Base-by-base conservation (phyloP, 2,888 invertebrate genomes). In the Acanthoscelides obtectus region DNA sequence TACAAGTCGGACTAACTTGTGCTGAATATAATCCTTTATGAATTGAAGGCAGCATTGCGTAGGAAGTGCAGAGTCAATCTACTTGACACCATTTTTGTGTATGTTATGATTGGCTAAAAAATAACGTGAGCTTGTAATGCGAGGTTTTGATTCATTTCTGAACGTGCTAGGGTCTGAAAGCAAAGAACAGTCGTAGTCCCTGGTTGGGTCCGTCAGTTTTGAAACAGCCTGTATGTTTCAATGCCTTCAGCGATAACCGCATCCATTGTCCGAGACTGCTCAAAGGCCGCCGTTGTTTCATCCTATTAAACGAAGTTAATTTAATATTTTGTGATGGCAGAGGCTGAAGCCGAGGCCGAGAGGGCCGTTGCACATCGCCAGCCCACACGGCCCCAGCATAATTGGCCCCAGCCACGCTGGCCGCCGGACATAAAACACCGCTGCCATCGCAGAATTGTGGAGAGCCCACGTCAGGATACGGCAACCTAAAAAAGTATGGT, bases 221-320 rank as follows among this genome's bases (percentile, higher is more conserved):
- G n/a, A n/a, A n/a, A n/a, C 25, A 25, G 8, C 4, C 25, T 25
- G 3, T 25, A 25, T 5, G 25, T 25, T 45, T 1, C 1, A 45
- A 12, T 45, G 6, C 45, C 12, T 17, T 45, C 17, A 12, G 45
- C 45, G 3, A 45, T 3, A 12, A 45, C 45, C 8, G 12, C 45
- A 12, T 45, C 45, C 45, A 20, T 20, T 20, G 72, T 69, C 64
- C 71, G 66, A 72, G 72, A 67, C 70, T 69, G 64, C 27, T 66
- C 66, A n/a, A 22, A 22, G 67, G 4, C 67, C 21, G 12, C 20
- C 22, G 22, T 22, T 22, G 22, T 67, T 22, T 67, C 67, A n/a
- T 67, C 67, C 67, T 67, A 67, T 67, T 67, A 67, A 67, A 67
- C 67, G 22, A 20, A 67, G 67, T 67, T 20, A 67, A 67, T 67